Base-by-base conservation (phyloP, 2,888 invertebrate genomes). In the Barypeithes pellucidus region DNA sequence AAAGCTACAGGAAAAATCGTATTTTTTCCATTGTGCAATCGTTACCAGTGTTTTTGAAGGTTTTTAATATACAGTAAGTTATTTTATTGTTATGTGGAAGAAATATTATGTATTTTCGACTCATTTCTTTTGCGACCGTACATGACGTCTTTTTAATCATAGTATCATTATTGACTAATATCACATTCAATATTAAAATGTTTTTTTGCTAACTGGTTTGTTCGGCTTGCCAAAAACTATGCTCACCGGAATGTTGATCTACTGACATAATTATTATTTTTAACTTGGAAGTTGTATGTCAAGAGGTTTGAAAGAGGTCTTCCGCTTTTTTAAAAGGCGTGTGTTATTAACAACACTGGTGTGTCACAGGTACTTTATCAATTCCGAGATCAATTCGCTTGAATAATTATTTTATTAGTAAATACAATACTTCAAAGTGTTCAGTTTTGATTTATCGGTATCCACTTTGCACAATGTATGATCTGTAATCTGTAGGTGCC, bases 61-160 rank as follows among this genome's bases (percentile, higher is more conserved):
- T 57, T 57, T 57, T 33, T 33, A 57, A 11, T 18, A 11, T 57
- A 16, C n/a, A 16, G 54, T 57, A 57, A 57, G 54, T 33, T 43
- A 7, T 16, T 43, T 41, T 41, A 41, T 41, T 50, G 11, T 22
- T 52, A 8, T 24, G 8, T n/a, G n/a, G n/a, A n/a, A n/a, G n/a
- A n/a, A n/a, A n/a, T n/a, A n/a, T 50, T 50, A n/a, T 50, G 47
- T 47, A 8, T 20, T 43, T 43, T 18, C 14, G 8, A 12, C 20
- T 3, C 8, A 3, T 50, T 50, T 12, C 22, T 12, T 50, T 22
- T 22, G 22, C 50, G 12, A 22, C 29, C 14, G 0, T 9, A 33
- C 33, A 33, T 57, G 54, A 57, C 54, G 54, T 29, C 33, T 57
- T 33, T 57, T 33, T 50, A 18, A 9, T 20, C 2, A 29, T 3